A percentile compares a stretch with the other conserved stretches of the same genome.
These are phyloP conservation scores for Rhamphomyia laevipes DNA, from an alignment of 2,888 invertebrate species.

Conservation along the genomic window DNA sequence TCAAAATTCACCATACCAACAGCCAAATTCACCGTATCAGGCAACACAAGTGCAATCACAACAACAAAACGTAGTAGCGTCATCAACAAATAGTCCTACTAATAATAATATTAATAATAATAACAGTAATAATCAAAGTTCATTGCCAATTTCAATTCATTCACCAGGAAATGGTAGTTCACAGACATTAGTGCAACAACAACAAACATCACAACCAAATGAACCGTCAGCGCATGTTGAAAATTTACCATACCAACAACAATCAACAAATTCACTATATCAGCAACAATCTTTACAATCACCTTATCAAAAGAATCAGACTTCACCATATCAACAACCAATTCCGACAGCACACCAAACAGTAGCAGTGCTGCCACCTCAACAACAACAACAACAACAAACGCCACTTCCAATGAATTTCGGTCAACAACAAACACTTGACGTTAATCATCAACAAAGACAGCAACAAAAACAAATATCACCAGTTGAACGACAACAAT, in stretches of 20 bases:
- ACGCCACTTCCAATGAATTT: conserved; percentile 1
- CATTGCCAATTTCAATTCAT: conserved; percentile 15
- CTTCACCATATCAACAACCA: conserved; percentile 22
- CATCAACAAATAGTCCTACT: neutral
- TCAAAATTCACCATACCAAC: conserved; percentile 32
- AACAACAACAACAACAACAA: conserved; percentile 10
- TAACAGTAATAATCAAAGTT: neutral
- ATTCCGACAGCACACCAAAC: conserved; percentile 3
- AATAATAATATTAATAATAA: neutral
- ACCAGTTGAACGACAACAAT: conserved; percentile 17
- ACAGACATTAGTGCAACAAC: neutral
- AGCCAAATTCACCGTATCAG: conserved; percentile 24
- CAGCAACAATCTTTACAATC: conserved; percentile 11
- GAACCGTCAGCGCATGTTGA: conserved; percentile 35
- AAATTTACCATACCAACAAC: conserved; percentile 39
- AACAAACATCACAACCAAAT: conserved; percentile 20
- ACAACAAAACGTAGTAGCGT: conserved; percentile 19
- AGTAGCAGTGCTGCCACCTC: neutral
- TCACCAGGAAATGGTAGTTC: conserved; percentile 10
- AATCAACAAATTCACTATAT: conserved; percentile 24
- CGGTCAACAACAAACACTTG: conserved; percentile 5
- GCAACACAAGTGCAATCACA: conserved; percentile 16
- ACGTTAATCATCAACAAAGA: conserved; percentile 14
- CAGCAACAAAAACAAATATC: conserved; percentile 19
- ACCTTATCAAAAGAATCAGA: neutral